phyloP scores from a whole-genome alignment of 2,888 invertebrate genomes.

The Brachyptera risi region DNA sequence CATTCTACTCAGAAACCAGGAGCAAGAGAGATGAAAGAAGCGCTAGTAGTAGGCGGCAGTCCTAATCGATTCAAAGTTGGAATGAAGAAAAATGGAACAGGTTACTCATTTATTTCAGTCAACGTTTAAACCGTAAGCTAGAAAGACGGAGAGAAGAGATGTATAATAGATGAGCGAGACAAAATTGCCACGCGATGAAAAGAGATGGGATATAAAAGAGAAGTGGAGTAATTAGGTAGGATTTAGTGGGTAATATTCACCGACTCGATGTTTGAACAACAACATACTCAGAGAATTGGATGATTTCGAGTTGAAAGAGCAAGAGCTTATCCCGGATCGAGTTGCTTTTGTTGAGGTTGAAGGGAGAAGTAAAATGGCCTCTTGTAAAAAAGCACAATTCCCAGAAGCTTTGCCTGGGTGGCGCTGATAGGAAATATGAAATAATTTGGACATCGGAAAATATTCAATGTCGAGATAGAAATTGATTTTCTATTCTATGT shows the following conservation, averaged over 20 bases:
- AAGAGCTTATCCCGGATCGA: no score
- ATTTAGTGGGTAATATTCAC: neutral
- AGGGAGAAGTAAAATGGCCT: no score
- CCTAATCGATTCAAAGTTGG: slow-evolving; percentile 10
- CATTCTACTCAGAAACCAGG: neutral
- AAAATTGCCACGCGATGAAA: neutral
- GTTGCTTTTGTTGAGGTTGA: no score
- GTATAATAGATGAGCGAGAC: neutral
- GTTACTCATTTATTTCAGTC: neutral
- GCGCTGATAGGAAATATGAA: neutral
- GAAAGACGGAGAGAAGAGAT: neutral
- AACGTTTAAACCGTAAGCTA: neutral
- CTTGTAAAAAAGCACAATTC: neutral
- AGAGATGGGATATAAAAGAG: neutral
- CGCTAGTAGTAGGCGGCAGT: neutral
- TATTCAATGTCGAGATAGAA: slow-evolving; percentile 19
- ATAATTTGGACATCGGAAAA: slow-evolving; percentile 1
- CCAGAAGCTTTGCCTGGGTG: neutral
- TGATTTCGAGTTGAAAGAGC: no score
- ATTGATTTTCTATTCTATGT: no score
- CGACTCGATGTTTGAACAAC: no score
- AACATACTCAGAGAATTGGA: no score
- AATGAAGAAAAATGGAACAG: slow-evolving; percentile 17
- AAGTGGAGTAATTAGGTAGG: neutral
- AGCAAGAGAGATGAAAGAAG: neutral